These are phyloP conservation scores for Temnopleurus reevesii DNA, from an alignment of 53 echinoderm and acorn worm species.

Conservation along the genomic window DNA sequence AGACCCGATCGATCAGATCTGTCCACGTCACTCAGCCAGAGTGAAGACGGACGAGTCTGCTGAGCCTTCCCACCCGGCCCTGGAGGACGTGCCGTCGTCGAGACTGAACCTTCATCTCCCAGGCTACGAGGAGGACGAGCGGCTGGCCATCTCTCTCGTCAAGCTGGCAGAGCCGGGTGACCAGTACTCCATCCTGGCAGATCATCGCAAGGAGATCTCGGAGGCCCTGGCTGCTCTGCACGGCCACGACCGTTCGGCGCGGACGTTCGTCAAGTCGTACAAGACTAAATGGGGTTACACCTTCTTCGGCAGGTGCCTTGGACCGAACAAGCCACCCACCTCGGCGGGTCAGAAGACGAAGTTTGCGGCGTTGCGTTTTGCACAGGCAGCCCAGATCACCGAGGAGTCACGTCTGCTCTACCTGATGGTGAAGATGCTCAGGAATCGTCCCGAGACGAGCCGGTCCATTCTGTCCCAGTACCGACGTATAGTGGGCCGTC, in stretches of 20 bases:
- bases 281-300: constrained; percentile 68
- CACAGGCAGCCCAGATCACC: constrained; percentile 41
- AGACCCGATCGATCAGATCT: constrained; percentile 47
- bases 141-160: constrained; percentile 52
- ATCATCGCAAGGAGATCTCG: constrained; percentile 49
- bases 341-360: constrained; percentile 67
- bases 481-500: constrained; percentile 55
- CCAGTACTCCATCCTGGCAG: constrained; percentile 48
- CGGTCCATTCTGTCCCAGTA: constrained; percentile 51
- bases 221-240: constrained; percentile 37
- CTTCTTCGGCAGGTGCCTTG: constrained; percentile 56
- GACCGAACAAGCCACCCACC: constrained; percentile 20
- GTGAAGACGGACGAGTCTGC: constrained; percentile 22
- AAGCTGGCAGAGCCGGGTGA: constrained; percentile 49
- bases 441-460: background rate
- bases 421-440: constrained; percentile 55
- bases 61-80: constrained; percentile 33
- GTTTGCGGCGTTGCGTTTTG: constrained; percentile 60
- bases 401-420: constrained; percentile 57
- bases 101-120: constrained; percentile 63
- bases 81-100: constrained; percentile 52
- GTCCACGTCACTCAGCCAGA: background rate
- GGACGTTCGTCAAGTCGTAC: constrained; percentile 54
- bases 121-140: constrained; percentile 66
- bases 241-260: constrained; percentile 61